Evolutionary conservation across 2,113 vertebrate genomes (phyloP).

Genomic region (Chelonoidis abingdonii): DNA sequence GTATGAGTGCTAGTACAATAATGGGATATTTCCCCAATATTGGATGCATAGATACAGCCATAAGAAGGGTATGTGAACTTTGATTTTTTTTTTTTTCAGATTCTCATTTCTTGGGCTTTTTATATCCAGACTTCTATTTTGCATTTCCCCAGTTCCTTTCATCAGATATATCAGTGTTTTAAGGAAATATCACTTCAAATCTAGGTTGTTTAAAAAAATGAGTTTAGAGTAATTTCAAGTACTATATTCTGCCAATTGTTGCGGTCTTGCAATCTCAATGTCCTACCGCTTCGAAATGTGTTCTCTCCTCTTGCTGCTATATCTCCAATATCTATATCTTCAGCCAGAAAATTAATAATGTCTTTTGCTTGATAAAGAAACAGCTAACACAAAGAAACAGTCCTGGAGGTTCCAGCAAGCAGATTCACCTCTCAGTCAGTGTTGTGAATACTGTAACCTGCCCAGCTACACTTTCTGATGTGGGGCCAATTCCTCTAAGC

Average conservation of each 20-base stretch:
- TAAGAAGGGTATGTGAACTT: not conserved
- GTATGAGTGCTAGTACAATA: not conserved
- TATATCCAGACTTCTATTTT: not conserved
- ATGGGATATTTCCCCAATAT: not conserved
- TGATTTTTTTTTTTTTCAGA: not conserved
- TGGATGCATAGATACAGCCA: not conserved
- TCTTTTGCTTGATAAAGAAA: no score
- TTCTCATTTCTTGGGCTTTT: not conserved
- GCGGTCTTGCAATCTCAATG: not conserved
- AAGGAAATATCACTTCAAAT: not conserved
- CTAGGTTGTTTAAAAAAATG: not conserved
- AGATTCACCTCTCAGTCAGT: no score
- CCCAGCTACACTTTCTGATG: no score
- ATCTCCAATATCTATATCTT: no score
- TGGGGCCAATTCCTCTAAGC: no score
- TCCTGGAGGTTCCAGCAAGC: no score
- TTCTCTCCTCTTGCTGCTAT: no score
- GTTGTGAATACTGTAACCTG: no score
- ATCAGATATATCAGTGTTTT: not conserved
- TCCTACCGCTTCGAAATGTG: not conserved
- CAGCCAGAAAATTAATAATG: no score
- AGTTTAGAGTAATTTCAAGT: not conserved
- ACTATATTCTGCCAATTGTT: not conserved
- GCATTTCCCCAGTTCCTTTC: not conserved
- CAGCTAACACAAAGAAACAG: no score